Evolutionary conservation across 2,113 vertebrate species (phyloP), one percentile per base, ranked within the genome.

Genomic region (Benitochromis conjunctus): DNA sequence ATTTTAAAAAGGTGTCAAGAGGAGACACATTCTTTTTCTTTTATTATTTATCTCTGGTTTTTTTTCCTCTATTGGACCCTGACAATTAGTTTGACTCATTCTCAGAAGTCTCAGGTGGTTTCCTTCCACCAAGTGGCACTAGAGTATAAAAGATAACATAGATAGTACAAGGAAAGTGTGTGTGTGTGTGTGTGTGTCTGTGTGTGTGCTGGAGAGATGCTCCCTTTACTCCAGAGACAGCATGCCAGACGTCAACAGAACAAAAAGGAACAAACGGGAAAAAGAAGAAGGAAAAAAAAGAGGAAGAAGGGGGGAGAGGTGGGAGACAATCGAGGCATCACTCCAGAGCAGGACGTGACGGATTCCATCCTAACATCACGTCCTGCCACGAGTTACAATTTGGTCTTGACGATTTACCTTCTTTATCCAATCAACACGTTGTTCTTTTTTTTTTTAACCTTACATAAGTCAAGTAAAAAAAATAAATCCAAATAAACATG

Each of bases 51-150:
- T 48, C 13, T 36, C 7, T 14, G 41, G 26, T 26, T 26, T 74
- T 64, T 83, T 71, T 58, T 38, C 43, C 29, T 74, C 56, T 85
- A 80, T 58, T 82, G 85, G 94, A 95, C 94, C 92, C 93, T 94
- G 94, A 96, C 87, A 94, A 95, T 92, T 91, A 94, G 95, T 96
- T 93, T 94, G 90, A 95, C 96, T 95, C 89, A 93, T 95, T 95
- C 94, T 91, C 93, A 94, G 94, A 82, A 93, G 92, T 94, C 93
- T 93, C 94, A 83, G 95, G 94, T 93, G 91, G 93, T 86, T 94
- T 91, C 89, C 92, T 92, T 94, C 96, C 96, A 96, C 95, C 94
- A 95, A 95, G 96, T 96, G 96, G 96, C 96, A 96, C 96, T 96
- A 95, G 94, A 96, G 95, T 94, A 93, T 94, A 96, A 96, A 95